These are phyloP conservation scores for Aspidapion aeneum DNA, from an alignment of 2,888 invertebrate genomes.

Conservation along the genomic window DNA sequence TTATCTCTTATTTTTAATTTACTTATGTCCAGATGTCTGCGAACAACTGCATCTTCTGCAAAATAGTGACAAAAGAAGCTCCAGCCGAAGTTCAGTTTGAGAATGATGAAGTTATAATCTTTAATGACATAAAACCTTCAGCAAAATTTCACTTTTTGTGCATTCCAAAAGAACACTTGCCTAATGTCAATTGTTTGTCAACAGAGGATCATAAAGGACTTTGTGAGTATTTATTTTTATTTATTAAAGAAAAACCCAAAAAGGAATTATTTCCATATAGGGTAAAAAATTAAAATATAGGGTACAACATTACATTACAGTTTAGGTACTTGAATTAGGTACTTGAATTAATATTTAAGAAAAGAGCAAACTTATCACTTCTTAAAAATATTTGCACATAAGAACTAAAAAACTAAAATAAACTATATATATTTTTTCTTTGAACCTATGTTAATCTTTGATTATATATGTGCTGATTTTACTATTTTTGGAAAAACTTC, in stretches of 20 bases:
- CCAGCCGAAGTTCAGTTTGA: constrained; percentile 63
- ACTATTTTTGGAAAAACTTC: too few species aligned
- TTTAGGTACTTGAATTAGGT: too few species aligned
- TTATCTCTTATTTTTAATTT: background rate
- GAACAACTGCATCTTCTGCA: constrained; percentile 68
- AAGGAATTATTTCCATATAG: background rate
- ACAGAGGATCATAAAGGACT: constrained; percentile 60
- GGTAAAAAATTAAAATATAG: too few species aligned
- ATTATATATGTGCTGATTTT: too few species aligned
- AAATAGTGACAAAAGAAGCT: constrained; percentile 61
- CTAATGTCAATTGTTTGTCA: constrained; percentile 66
- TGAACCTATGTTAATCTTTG: too few species aligned
- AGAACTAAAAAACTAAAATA: too few species aligned
- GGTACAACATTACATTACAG: too few species aligned
- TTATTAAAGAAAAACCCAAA: background rate
- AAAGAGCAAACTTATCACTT: too few species aligned
- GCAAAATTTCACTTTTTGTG: constrained; percentile 76
- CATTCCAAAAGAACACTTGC: constrained; percentile 73
- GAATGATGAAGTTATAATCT: constrained; percentile 73
- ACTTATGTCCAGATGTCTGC: constrained; percentile 11
- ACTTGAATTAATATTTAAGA: too few species aligned
- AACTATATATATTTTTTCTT: too few species aligned
- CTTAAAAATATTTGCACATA: too few species aligned
- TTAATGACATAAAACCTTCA: constrained; percentile 81
- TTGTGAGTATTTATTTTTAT: constrained; percentile 59